A percentile compares a stretch with the other conserved stretches of the same genome.
These are phyloP conservation scores for Metallyticus violacea DNA, from an alignment of 2,888 invertebrate genomes.

Conservation along the genomic window DNA sequence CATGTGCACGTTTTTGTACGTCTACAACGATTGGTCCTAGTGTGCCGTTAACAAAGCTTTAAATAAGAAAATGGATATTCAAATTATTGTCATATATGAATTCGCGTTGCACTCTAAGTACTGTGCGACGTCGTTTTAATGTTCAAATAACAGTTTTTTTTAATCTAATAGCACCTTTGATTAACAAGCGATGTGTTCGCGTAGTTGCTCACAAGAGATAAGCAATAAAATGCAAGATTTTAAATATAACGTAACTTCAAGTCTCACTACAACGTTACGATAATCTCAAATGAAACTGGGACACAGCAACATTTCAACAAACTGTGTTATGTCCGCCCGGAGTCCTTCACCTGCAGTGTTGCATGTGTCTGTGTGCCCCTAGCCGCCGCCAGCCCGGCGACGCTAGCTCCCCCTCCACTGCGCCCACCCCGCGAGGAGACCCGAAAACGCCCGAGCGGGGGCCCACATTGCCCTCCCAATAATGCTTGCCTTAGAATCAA, in stretches of 20 bases:
- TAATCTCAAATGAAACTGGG: neutral
- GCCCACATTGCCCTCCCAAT: neutral
- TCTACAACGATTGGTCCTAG: neutral
- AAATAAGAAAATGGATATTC: neutral
- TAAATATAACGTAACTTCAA: neutral
- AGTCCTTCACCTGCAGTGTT: neutral
- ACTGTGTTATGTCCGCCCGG: neutral
- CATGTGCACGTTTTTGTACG: neutral
- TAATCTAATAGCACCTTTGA: constrained; percentile 4
- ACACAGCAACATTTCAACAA: neutral
- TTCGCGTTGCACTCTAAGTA: neutral
- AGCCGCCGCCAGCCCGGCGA: neutral
- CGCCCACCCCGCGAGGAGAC: neutral
- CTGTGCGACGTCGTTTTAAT: neutral
- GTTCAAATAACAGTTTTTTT: neutral
- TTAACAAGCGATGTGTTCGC: neutral
- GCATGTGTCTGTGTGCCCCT: neutral
- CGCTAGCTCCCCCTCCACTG: neutral
- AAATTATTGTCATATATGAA: neutral
- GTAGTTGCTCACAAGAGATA: neutral
- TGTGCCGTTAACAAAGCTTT: neutral
- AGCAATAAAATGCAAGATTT: neutral
- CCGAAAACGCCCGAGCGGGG: neutral
- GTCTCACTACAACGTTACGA: neutral
- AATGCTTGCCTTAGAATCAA: neutral